A percentile compares a stretch with the other conserved stretches of the same genome.
phyloP scores from a whole-genome alignment of 2,113 vertebrate species.

The Anoplopoma fimbria region DNA sequence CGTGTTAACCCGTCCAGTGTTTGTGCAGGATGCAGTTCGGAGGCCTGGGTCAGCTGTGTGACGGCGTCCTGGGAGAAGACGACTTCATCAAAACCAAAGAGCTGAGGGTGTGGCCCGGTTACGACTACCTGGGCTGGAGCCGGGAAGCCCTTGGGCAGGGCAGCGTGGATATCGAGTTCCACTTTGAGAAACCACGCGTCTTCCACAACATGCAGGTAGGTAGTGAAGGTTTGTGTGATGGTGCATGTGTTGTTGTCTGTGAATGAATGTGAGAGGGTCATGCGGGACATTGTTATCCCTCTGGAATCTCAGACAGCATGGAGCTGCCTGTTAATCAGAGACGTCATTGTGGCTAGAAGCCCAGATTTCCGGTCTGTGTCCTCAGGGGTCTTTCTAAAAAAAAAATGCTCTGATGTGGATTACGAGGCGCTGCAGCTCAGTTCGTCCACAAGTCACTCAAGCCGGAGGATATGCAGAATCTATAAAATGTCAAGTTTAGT shows the following conservation, averaged over 20 bases:
- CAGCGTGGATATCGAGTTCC: constrained; percentile 91
- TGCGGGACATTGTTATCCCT: neutral
- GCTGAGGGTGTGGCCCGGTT: constrained; percentile 91
- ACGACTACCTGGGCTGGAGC: constrained; percentile 94
- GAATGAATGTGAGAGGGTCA: neutral
- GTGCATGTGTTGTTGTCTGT: neutral
- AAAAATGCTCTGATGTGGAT: constrained; percentile 23
- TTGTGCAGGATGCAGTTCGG: constrained; percentile 89
- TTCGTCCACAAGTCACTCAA: neutral
- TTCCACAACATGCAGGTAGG: constrained; percentile 92
- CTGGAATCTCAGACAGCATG: constrained; percentile 12
- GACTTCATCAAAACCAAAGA: constrained; percentile 91
- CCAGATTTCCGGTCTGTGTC: neutral
- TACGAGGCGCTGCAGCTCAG: neutral
- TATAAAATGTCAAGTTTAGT: neutral
- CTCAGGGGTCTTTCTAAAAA: constrained; percentile 14
- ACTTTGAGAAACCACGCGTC: constrained; percentile 88
- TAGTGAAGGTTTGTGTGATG: neutral
- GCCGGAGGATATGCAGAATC: neutral
- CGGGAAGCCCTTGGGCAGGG: constrained; percentile 83
- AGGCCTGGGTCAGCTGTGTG: constrained; percentile 91
- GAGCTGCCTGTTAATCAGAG: constrained; percentile 44
- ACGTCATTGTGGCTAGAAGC: constrained; percentile 34
- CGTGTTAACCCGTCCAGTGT: constrained; percentile 16
- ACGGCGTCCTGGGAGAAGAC: constrained; percentile 90